Conservation (phyloP, 2,113 vertebrate genomes). For the Apistogramma diplotaenia region DNA sequence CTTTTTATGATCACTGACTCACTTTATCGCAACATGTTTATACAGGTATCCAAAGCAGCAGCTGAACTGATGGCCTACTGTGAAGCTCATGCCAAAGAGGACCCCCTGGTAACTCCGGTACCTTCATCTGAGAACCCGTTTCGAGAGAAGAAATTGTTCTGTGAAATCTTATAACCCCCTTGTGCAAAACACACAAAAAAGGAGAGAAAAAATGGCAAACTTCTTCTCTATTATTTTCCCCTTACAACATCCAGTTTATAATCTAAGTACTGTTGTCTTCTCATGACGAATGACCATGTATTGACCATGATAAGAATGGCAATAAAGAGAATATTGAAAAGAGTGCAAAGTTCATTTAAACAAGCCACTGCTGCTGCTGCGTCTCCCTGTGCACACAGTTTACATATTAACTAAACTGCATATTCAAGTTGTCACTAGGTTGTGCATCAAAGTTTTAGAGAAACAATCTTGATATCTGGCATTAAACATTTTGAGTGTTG, state of each 20-base stretch:
- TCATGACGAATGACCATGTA: background rate
- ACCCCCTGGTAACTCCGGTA: slow-evolving; percentile 81
- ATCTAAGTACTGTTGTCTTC: background rate
- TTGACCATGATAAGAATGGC: slow-evolving; percentile 6
- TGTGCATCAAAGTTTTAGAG: background rate
- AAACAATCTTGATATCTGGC: no score
- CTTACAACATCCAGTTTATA: slow-evolving; percentile 4
- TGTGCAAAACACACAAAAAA: background rate
- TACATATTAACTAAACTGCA: slow-evolving; percentile 67
- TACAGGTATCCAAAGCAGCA: slow-evolving; percentile 87
- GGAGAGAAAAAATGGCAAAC: background rate
- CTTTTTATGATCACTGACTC: background rate
- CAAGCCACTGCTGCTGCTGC: background rate
- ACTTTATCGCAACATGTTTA: background rate
- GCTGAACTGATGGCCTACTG: slow-evolving; percentile 87
- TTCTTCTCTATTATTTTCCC: background rate
- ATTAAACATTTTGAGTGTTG: background rate
- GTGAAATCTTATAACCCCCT: slow-evolving; percentile 78
- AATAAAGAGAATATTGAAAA: slow-evolving; percentile 61
- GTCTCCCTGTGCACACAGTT: slow-evolving; percentile 45
- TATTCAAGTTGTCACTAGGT: background rate
- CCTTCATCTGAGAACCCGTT: slow-evolving; percentile 88
- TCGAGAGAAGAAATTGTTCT: slow-evolving; percentile 84
- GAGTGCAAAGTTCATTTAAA: slow-evolving; percentile 69
- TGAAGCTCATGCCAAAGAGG: slow-evolving; percentile 84